Percentiles rank a stretch among this genome's conserved stretches.
These are phyloP conservation scores for Euschistus heros DNA, from an alignment of 1,140 invertebrate genomes.

Conservation along the genomic window DNA sequence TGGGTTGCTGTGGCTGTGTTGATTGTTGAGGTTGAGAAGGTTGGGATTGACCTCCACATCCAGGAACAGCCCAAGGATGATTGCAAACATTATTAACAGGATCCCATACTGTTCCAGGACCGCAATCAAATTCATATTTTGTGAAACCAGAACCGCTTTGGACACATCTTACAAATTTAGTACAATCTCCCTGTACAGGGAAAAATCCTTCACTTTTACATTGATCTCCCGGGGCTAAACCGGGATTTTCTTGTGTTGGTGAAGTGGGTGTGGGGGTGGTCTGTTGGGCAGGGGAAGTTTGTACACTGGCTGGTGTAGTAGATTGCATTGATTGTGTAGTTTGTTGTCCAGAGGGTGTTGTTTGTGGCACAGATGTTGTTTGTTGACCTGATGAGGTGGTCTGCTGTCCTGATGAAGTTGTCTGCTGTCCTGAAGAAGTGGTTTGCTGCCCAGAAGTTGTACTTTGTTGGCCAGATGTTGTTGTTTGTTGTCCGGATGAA, in stretches of 20 bases:
- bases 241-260: not conserved
- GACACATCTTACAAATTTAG: constrained; percentile 37
- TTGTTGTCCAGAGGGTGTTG: constrained; percentile 4
- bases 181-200: constrained; percentile 36
- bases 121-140: constrained; percentile 37
- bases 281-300: not conserved
- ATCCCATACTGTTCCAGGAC: constrained; percentile 40
- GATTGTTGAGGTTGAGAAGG: constrained; percentile 15
- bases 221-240: constrained; percentile 5
- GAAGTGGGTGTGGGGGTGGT: not conserved
- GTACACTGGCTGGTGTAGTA: constrained; percentile 5
- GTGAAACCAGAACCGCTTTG: constrained; percentile 36
- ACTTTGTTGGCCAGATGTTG: constrained; percentile 18
- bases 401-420: constrained; percentile 22
- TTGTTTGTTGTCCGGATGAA: constrained; percentile 19
- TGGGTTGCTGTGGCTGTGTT: constrained; percentile 16
- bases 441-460: constrained; percentile 25
- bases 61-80: constrained; percentile 36
- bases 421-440: constrained; percentile 21
- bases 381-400: constrained; percentile 22
- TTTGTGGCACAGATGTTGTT: constrained; percentile 17
- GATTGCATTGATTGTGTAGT: not conserved
- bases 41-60: not conserved
- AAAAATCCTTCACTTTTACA: constrained; percentile 48
- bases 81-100: constrained; percentile 39